Percentiles rank a stretch among this genome's conserved stretches.
Conservation (phyloP, 2,797 vertebrate genomes). For the Scleropages formosus region DNA sequence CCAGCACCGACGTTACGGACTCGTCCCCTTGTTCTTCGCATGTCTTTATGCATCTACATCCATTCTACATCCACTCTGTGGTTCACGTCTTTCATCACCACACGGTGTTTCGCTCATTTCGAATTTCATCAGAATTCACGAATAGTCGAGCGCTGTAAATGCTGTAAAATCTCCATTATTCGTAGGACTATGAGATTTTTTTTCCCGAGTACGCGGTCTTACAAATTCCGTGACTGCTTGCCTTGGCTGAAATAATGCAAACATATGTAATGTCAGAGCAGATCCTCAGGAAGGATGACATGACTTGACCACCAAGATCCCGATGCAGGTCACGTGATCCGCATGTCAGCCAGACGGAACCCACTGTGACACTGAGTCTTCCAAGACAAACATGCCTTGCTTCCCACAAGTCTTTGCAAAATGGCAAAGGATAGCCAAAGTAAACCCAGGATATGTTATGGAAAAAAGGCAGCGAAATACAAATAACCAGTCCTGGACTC, state of each 20-base stretch:
- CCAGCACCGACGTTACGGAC: too few relatives aligned
- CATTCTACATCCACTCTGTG: too few relatives aligned
- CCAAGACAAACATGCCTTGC: constrained; percentile 66
- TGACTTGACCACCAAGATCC: constrained; percentile 13
- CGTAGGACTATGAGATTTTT: not conserved
- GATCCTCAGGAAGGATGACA: constrained; percentile 35
- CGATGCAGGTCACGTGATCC: constrained; percentile 40
- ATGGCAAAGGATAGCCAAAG: constrained; percentile 54
- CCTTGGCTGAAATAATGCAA: constrained; percentile 9
- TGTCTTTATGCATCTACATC: too few relatives aligned
- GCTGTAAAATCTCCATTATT: not conserved
- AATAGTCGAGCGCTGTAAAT: too few relatives aligned
- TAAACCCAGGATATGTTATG: constrained; percentile 63
- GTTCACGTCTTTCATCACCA: too few relatives aligned
- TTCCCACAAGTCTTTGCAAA: constrained; percentile 66
- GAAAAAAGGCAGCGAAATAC: constrained; percentile 50
- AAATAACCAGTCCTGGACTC: not conserved
- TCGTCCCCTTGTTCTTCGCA: too few relatives aligned
- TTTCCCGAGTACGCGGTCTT: not conserved
- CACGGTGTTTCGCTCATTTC: too few relatives aligned
- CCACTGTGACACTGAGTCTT: constrained; percentile 47
- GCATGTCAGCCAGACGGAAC: constrained; percentile 47
- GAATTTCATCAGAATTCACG: too few relatives aligned
- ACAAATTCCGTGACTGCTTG: not conserved
- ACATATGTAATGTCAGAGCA: not conserved